Evolutionary conservation across 2,797 vertebrate genomes (phyloP).

Genomic region (Oryzias dopingdopingensis): DNA sequence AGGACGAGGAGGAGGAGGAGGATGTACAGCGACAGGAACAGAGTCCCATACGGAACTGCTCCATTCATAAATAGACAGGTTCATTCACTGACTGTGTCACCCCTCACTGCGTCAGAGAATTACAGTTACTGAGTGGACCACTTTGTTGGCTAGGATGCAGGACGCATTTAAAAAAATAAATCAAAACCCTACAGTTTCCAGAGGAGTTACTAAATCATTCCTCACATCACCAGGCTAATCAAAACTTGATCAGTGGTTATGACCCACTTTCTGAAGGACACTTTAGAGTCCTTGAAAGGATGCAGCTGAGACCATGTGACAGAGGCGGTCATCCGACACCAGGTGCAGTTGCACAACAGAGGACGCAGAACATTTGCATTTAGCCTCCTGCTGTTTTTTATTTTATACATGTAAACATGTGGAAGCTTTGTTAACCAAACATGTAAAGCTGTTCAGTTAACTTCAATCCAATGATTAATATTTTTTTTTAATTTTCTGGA

Average conservation of each 20-base stretch:
- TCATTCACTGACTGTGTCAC: conserved; percentile 11
- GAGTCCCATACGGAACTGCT: conserved; percentile 8
- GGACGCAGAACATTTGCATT: conserved; percentile 19
- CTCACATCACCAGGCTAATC: too few species aligned
- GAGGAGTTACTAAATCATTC: too few species aligned
- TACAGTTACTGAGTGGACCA: neutral
- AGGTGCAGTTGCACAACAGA: conserved; percentile 39
- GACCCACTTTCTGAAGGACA: neutral
- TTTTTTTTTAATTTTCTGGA: too few species aligned
- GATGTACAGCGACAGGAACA: conserved; percentile 22
- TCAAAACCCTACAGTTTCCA: too few species aligned
- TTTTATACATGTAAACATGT: too few species aligned
- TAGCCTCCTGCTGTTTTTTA: too few species aligned
- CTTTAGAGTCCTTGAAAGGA: conserved; percentile 18
- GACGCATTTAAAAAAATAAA: neutral
- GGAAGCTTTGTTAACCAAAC: too few species aligned
- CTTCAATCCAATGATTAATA: too few species aligned
- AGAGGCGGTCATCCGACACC: conserved; percentile 14
- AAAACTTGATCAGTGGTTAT: neutral
- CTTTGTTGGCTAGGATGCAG: neutral
- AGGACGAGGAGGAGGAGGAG: conserved; percentile 29
- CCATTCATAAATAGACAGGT: conserved; percentile 38
- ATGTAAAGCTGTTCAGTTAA: too few species aligned
- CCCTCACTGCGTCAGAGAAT: conserved; percentile 10
- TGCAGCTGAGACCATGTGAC: conserved; percentile 38